phyloP scores from a whole-genome alignment of 2,797 vertebrate genomes.

The Lepilemur ruficaudatus region DNA sequence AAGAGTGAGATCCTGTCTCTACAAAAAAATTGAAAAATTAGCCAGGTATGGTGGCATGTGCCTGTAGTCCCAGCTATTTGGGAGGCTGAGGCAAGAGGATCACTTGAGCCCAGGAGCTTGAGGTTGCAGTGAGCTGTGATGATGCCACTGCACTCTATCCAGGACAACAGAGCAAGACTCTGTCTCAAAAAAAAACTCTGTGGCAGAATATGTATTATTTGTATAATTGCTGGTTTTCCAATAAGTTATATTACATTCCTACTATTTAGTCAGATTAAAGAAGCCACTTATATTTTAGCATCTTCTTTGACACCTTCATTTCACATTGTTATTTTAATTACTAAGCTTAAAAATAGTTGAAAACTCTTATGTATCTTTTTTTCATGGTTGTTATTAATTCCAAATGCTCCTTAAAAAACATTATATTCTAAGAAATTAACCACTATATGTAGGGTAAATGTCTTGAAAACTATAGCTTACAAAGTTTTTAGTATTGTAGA shows the following conservation, averaged over 20 bases:
- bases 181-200: background rate
- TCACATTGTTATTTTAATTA: background rate
- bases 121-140: too few species aligned
- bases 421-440: background rate
- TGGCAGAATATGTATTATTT: background rate
- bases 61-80: too few species aligned
- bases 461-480: background rate
- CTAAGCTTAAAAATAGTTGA: background rate
- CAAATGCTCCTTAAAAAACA: slow-evolving; percentile 21
- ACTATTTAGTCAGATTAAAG: background rate
- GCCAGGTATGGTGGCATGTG: too few species aligned
- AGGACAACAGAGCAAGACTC: too few species aligned
- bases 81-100: too few species aligned
- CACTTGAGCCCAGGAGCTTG: too few species aligned
- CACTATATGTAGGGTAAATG: background rate
- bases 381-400: background rate
- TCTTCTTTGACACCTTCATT: background rate
- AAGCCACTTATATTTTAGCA: background rate
- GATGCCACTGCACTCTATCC: too few species aligned
- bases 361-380: background rate
- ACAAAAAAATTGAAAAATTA: too few species aligned
- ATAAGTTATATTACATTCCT: background rate
- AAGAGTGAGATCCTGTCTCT: too few species aligned
- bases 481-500: background rate
- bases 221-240: background rate